Base-by-base conservation (phyloP, 2,797 vertebrate genomes). In the Haliaeetus albicilla region DNA sequence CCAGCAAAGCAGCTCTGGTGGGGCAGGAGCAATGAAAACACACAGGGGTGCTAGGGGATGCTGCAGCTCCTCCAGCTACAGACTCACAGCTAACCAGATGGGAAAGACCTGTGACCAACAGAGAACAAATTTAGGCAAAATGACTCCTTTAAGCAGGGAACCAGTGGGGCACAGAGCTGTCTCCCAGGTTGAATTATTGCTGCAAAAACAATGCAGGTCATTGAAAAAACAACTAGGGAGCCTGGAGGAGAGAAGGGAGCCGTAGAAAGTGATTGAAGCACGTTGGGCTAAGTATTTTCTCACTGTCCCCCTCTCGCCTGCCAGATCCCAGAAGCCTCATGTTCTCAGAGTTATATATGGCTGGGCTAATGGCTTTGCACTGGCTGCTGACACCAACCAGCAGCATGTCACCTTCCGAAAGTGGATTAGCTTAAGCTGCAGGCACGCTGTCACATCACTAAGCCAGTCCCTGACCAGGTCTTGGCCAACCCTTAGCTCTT, bases 371-470 rank as follows among this genome's bases (percentile, higher is more conserved):
- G 31, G 54, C n/a, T 90, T 61, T 77, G 73, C 35, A 84, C 13
- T 0, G 8, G 77, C 53, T 95, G 59, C 69, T 89, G 71, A 89
- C 87, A 90, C 19, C 8, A 1, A 53, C 13, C 73, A 69, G 74
- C 57, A 74, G 71, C 1, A 0, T 44, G 20, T 10, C 79, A 71
- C 92, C 84, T 77, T 76, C 78, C 63, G 44, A 43, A 88, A 70
- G 23, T 33, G 39, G 84, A 76, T 86, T 89, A 84, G 53, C 48
- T 69, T 74, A 88, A 96, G 91, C 63, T 87, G 73, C 89, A 76
- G 57, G 24, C 33, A 90, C 3, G 3, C 18, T 84, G 61, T 64
- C 69, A 76, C 93, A 78, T 35, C 87, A 53, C 57, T 61, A 70
- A 90, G 57, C 48, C 28, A 8, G 61, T 37, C 60, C 33, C 86